Evolutionary conservation across 2,888 invertebrate species (phyloP), one percentile per base, ranked within the genome.

Genomic region (Poecilobothrus nobilitatus): DNA sequence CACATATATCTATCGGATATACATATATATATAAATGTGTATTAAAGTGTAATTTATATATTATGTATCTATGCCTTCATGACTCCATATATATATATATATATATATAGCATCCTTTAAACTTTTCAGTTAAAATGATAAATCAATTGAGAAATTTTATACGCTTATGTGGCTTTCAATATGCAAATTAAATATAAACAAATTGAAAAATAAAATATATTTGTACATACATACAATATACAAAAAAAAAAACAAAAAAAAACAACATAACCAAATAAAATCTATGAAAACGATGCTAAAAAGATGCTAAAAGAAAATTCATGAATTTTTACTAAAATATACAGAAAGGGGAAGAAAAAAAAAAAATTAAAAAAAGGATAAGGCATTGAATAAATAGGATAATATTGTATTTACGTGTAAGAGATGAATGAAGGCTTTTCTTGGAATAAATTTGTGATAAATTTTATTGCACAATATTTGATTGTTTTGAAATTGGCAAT

Each of bases 101-200:
- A 41, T 41, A 41, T 41, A 41, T 53, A 15, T 53, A 15, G 53
- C 53, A 53, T 53, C 53, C 6, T 53, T 53, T 18, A 53, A 53
- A 53, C 53, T 53, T 53, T 53, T 53, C 53, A 53, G 53, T 53
- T 53, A 53, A 53, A 53, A 53, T 53, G 53, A 53, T 53, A 53
- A 53, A 53, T 53, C 53, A 53, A 53, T 53, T 53, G 53, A 53
- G 53, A 53, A 53, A 53, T 53, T 53, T 53, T 53, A 53, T 53
- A 53, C 53, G 53, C 53, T 53, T 53, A 53, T 53, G 53, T 53
- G 53, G 53, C 53, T 53, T 53, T 53, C 53, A 53, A 53, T 53
- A 53, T 53, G 53, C 53, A 53, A 53, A 53, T 53, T 53, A 53
- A 53, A 53, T 53, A 53, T 53, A 53, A 53, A 53, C 53, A 53